phyloP scores from a whole-genome alignment of 2,113 vertebrate genomes.

The Brachypteracias leptosomus region DNA sequence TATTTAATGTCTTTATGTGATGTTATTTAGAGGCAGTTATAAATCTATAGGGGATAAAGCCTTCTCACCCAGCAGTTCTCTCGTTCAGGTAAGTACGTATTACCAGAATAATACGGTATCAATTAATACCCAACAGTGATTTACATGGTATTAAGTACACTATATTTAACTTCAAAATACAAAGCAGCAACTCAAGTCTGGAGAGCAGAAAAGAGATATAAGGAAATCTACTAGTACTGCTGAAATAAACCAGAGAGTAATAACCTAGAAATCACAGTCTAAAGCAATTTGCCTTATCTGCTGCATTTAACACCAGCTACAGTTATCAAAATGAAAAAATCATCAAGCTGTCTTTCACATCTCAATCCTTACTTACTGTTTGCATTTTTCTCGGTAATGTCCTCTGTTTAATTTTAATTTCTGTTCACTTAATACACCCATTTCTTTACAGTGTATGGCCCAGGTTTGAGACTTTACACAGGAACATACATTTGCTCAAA shows the following conservation, averaged over 20 bases:
- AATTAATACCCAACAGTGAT: neutral
- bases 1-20: neutral
- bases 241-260: neutral
- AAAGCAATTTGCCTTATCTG: conserved; percentile 7
- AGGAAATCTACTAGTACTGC: neutral
- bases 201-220: neutral
- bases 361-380: neutral
- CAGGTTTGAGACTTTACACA: neutral
- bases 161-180: neutral
- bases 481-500: neutral
- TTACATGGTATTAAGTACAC: neutral
- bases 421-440: neutral
- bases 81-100: neutral
- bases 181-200: neutral
- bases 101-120: neutral
- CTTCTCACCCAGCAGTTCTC: neutral
- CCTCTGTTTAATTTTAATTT: neutral
- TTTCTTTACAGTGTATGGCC: neutral
- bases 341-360: neutral
- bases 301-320: neutral
- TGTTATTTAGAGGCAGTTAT: neutral
- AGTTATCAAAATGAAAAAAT: conserved; percentile 6
- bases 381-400: neutral
- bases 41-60: neutral
- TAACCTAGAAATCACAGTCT: conserved; percentile 6